Base-by-base conservation (phyloP, 2,797 vertebrate species). In the Lepus oiostolus region DNA sequence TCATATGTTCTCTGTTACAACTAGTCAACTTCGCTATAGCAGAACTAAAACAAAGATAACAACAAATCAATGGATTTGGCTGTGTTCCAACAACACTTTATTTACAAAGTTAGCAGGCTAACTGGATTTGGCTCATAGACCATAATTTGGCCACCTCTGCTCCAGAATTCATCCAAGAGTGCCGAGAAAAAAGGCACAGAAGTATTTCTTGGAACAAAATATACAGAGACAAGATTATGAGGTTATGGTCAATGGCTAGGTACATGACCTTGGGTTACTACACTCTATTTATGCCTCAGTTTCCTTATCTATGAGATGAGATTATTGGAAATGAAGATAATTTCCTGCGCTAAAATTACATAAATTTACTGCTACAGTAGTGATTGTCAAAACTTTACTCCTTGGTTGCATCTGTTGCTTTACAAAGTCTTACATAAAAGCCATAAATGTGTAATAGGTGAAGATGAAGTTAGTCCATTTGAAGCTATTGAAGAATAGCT, bases 61-160 rank as follows among this genome's bases (percentile, higher is more conserved):
- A 83, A 32, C 32, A 85, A 94, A 81, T 70, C 1, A 86, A 88
- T 62, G 50, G 9, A n/a, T 42, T 3, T 68, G 30, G 42, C 63
- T 83, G 42, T 81, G 35, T 81, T 95, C n/a, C 32, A 88, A 75
- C 72, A 92, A 86, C 92, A 42, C 8, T 70, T 90, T 93, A 86
- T 90, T 79, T 86, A 75, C 14, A 90, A 89, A 94, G 90, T 35
- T 71, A 68, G 13, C 32, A 72, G n/a, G 8, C 21, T 82, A 90
- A 72, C 58, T 88, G 42, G 16, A 85, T 79, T 70, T 90, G 24
- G 11, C 16, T 70, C 38, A 80, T 54, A 11, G 47, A 1, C 38
- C 24, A 90, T 42, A 70, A 47, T 79, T 47, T 90, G 38, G 65
- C 16, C 17, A 77, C 26, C 30, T 85, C 32, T 84, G 24, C 52